These are phyloP conservation scores for Anticlea derivata DNA, from an alignment of 2,888 invertebrate genomes.

Conservation along the genomic window DNA sequence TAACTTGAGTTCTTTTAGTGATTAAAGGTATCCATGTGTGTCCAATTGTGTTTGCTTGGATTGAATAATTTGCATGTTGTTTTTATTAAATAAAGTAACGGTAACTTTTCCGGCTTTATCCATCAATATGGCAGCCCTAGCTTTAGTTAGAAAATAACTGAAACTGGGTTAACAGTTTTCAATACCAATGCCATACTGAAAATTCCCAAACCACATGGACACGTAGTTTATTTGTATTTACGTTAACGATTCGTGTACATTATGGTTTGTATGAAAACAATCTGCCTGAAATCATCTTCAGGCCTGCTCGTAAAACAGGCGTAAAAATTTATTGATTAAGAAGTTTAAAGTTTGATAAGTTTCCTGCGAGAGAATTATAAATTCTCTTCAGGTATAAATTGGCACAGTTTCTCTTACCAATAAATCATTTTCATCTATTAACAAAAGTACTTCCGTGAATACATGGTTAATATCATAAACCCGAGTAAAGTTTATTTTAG, in stretches of 20 bases:
- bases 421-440: no score
- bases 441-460: slow-evolving; percentile 8
- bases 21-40: no score
- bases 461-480: slow-evolving; percentile 62
- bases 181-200: slow-evolving; percentile 54
- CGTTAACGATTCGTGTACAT: slow-evolving; percentile 36
- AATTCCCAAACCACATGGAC: slow-evolving; percentile 39
- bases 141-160: slow-evolving; percentile 21
- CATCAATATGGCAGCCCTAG: slow-evolving; percentile 32
- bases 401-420: neutral
- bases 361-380: no score
- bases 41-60: no score
- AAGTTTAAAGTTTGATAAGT: no score
- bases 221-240: slow-evolving; percentile 42
- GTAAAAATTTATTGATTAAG: no score
- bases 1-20: no score
- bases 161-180: slow-evolving; percentile 68
- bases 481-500: slow-evolving; percentile 62
- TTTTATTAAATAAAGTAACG: no score
- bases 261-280: slow-evolving; percentile 1
- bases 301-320: neutral
- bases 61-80: no score
- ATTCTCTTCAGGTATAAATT: no score
- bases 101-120: slow-evolving; percentile 1
- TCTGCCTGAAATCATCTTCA: neutral